These are phyloP conservation scores for Drosophila robusta DNA, from an alignment of 2,888 invertebrate genomes.

Conservation along the genomic window DNA sequence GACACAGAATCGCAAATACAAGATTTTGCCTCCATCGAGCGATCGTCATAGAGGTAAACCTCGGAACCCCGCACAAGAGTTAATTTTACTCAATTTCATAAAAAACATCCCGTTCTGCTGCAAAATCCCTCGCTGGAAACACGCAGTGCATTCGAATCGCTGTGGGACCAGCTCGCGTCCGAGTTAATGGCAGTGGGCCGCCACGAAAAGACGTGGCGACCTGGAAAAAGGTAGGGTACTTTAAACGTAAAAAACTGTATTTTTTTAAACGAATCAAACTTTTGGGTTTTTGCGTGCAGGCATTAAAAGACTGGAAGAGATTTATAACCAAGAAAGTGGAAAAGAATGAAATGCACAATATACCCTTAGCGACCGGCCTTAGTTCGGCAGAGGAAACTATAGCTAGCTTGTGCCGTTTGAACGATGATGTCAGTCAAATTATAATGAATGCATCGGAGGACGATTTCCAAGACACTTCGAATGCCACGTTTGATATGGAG, in stretches of 20 bases:
- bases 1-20: conserved; percentile 47
- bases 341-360: conserved; percentile 66
- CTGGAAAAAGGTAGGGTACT: conserved; percentile 59
- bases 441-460: conserved; percentile 67
- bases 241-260: not conserved
- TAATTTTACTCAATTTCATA: conserved; percentile 57
- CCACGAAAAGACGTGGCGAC: conserved; percentile 63
- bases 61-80: conserved; percentile 60
- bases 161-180: conserved; percentile 60
- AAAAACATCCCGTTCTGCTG: conserved; percentile 59
- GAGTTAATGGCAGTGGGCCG: conserved; percentile 55
- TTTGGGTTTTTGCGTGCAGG: conserved; percentile 26
- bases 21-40: conserved; percentile 32
- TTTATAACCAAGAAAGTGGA: conserved; percentile 68
- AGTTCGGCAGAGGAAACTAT: conserved; percentile 67
- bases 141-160: conserved; percentile 46
- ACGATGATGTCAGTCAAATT: conserved; percentile 60
- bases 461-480: conserved; percentile 59
- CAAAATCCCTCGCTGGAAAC: conserved; percentile 69
- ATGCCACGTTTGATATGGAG: conserved; percentile 56
- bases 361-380: conserved; percentile 62
- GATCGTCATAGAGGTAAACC: conserved; percentile 66
- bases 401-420: conserved; percentile 62
- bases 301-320: conserved; percentile 69
- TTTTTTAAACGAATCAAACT: too few relatives aligned